Evolutionary conservation across 2,888 invertebrate genomes (phyloP).

Genomic region (Hesperia comma): DNA sequence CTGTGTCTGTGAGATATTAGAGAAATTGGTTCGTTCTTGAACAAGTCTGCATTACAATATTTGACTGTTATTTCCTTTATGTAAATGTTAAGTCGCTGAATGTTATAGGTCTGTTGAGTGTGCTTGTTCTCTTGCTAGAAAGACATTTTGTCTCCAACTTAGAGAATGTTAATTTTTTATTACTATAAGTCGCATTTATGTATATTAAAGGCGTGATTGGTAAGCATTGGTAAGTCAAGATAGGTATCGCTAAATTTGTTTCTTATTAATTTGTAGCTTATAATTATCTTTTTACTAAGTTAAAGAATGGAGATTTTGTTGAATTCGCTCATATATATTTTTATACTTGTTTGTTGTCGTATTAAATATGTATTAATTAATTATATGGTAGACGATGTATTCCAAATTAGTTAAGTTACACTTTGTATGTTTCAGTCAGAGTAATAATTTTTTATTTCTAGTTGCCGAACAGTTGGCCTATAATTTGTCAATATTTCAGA

Average conservation of each 20-base stretch:
- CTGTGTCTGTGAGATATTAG: constrained; percentile 43
- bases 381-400: constrained; percentile 63
- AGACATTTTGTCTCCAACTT: constrained; percentile 6
- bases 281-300: neutral
- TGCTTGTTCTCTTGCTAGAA: constrained; percentile 11
- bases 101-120: constrained; percentile 2
- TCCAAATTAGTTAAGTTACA: constrained; percentile 55
- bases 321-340: constrained; percentile 62
- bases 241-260: neutral
- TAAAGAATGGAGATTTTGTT: constrained; percentile 55
- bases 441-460: constrained; percentile 38
- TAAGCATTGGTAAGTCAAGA: constrained; percentile 1
- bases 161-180: constrained; percentile 22
- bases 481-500: too few relatives aligned
- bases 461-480: too few relatives aligned
- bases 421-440: constrained; percentile 58
- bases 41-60: constrained; percentile 31
- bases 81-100: constrained; percentile 3
- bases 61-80: constrained; percentile 18
- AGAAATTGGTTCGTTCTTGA: constrained; percentile 32
- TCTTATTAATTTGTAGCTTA: constrained; percentile 11
- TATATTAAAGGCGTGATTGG: constrained; percentile 18
- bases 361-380: constrained; percentile 55
- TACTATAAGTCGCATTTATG: constrained; percentile 31
- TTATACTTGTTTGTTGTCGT: constrained; percentile 69